Conservation (phyloP, 2,113 vertebrate genomes). For the Stictonetta naevosa region DNA sequence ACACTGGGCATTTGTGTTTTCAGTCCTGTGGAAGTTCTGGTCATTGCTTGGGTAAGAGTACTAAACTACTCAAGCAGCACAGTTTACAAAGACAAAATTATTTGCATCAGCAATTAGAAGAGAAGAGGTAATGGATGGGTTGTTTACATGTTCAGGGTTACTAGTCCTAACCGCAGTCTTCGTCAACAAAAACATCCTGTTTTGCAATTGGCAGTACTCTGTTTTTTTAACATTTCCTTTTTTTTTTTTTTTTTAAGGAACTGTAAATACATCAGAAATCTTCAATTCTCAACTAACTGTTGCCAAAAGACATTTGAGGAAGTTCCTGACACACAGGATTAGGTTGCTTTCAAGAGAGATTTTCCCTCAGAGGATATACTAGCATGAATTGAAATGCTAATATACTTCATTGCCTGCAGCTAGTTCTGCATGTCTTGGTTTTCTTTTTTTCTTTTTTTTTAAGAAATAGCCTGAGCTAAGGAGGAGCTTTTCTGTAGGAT, state of each 20-base stretch:
- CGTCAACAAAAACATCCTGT: constrained; percentile 54
- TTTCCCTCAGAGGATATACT: not conserved
- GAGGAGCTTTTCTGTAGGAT: not conserved
- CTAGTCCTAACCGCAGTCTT: constrained; percentile 50
- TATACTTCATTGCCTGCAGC: constrained; percentile 20
- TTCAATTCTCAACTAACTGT: constrained; percentile 3
- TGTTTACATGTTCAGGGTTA: constrained; percentile 47
- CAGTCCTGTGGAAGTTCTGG: not conserved
- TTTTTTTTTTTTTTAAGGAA: constrained; percentile 21
- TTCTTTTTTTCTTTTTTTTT: constrained; percentile 67
- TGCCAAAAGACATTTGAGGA: constrained; percentile 27
- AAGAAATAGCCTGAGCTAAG: constrained; percentile 2
- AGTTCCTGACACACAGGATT: not conserved
- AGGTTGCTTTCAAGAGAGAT: constrained; percentile 13
- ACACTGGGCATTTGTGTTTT: not conserved
- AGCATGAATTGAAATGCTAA: constrained; percentile 54
- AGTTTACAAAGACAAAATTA: not conserved
- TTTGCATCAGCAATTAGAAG: constrained; percentile 26
- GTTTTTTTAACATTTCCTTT: not conserved
- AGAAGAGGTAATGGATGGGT: not conserved
- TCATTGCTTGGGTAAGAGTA: not conserved
- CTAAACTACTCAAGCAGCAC: not conserved
- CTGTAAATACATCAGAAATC: not conserved
- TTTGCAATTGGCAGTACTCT: constrained; percentile 27
- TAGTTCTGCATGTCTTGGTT: constrained; percentile 29